These are phyloP conservation scores for Dynastes tityus DNA, from an alignment of 2,888 invertebrate species.

Conservation along the genomic window DNA sequence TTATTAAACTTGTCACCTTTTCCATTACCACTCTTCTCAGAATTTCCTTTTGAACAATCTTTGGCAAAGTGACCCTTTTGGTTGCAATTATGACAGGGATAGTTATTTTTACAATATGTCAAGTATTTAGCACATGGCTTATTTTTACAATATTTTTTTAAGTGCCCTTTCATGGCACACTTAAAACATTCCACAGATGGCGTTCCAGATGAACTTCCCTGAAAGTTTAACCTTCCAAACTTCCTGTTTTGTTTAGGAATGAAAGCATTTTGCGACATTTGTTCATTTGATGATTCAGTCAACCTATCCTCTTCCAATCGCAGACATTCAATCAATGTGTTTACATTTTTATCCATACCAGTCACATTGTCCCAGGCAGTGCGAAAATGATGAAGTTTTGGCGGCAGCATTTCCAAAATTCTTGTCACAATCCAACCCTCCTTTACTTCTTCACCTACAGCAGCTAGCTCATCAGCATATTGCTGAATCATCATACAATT, in stretches of 20 bases:
- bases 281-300: conserved; percentile 19
- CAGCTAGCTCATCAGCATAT: conserved; percentile 42
- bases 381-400: conserved; percentile 41
- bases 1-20: too few relatives aligned
- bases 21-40: neutral
- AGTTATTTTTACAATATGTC: neutral
- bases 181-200: conserved; percentile 20
- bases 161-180: conserved; percentile 50
- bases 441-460: conserved; percentile 50
- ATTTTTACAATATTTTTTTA: conserved; percentile 45
- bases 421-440: conserved; percentile 34
- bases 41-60: conserved; percentile 28
- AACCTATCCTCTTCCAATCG: conserved; percentile 44
- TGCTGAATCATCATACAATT: conserved; percentile 43
- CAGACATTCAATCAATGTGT: conserved; percentile 47
- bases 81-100: conserved; percentile 14
- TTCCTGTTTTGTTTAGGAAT: conserved; percentile 18
- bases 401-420: conserved; percentile 48
- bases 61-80: conserved; percentile 25
- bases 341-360: conserved; percentile 28
- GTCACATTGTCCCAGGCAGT: conserved; percentile 46
- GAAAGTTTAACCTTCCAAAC: neutral
- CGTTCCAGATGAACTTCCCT: too few relatives aligned
- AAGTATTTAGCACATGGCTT: conserved; percentile 39
- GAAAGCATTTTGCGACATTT: neutral